These are phyloP conservation scores for Cirrhinus mrigala DNA, from an alignment of 2,797 vertebrate species.

Conservation along the genomic window DNA sequence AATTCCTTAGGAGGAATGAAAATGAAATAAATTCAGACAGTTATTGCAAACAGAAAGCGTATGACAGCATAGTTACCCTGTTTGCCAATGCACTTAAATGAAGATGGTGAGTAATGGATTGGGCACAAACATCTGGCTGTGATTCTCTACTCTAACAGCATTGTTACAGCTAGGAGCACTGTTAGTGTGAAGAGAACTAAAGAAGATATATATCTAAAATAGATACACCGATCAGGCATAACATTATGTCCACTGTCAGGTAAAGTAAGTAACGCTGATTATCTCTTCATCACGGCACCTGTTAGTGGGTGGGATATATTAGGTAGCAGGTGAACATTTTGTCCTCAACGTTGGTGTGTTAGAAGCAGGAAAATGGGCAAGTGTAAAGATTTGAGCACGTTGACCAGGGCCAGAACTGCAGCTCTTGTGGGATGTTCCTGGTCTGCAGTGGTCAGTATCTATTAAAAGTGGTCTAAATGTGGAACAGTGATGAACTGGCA, in stretches of 20 bases:
- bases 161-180: conserved; percentile 48
- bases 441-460: too few species aligned
- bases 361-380: too few species aligned
- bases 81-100: conserved; percentile 41
- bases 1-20: neutral
- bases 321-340: too few species aligned
- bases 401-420: too few species aligned
- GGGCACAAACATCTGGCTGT: conserved; percentile 49
- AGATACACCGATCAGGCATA: neutral
- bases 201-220: conserved; percentile 12
- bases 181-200: conserved; percentile 49
- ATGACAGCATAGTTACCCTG: neutral
- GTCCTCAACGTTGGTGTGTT: too few species aligned
- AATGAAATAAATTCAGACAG: neutral
- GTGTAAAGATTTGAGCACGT: too few species aligned
- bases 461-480: too few species aligned
- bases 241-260: neutral
- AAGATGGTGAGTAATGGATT: conserved; percentile 48
- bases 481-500: too few species aligned
- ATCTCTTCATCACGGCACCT: too few species aligned
- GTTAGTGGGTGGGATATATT: too few species aligned
- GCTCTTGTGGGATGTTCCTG: too few species aligned
- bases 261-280: too few species aligned
- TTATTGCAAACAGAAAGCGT: neutral
- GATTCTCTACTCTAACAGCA: conserved; percentile 36